Base-by-base conservation (phyloP, 2,888 invertebrate species). In the Galeopsomyia nigrocyanea region DNA sequence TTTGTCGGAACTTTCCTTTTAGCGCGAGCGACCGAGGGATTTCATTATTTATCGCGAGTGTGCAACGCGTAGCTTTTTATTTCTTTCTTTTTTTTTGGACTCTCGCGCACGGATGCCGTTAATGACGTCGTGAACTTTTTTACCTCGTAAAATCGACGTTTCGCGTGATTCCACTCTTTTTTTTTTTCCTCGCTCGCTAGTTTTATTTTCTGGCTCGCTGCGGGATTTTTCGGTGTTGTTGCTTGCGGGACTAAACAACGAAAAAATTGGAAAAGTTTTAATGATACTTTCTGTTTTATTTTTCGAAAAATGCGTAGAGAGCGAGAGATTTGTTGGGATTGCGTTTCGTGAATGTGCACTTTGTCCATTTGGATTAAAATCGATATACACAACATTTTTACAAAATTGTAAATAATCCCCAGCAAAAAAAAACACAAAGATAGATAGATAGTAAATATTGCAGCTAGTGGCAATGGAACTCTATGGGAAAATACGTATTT, bases 111-210 rank as follows among this genome's bases (percentile, higher is more conserved):
- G 39, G 6, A 21, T 21, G 26, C 58, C 26, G 17, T 60, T 60
- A 60, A 60, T 19, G 60, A 60, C 47, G 47, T 21, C 21, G 39
- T 31, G 39, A 31, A 31, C 47, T 26, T 60, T 60, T 60, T 60
- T 46, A 17, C 53, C 53, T 53, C 17, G 53, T 53, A 53, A 53
- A 53, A 53, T 53, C 53, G 53, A 14, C 53, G 10, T 17, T 53
- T 53, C 53, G 53, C 53, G 53, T 53, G 53, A 53, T 53, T n/a
- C 53, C n/a, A 2, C 19, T 53, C 10, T 10, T 17, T 53, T 39
- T 10, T 53, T 21, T 10, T 17, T 53, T 39, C 13, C 39, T 39
- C 31, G 16, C 53, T 53, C 19, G 9, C 53, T 17, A 7, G 53
- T 17, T 53, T 53, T 51, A 19, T 17, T 53, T 53, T n/a, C 26